Base-by-base conservation (phyloP, 1,140 invertebrate genomes). In the Nasonia giraulti region DNA sequence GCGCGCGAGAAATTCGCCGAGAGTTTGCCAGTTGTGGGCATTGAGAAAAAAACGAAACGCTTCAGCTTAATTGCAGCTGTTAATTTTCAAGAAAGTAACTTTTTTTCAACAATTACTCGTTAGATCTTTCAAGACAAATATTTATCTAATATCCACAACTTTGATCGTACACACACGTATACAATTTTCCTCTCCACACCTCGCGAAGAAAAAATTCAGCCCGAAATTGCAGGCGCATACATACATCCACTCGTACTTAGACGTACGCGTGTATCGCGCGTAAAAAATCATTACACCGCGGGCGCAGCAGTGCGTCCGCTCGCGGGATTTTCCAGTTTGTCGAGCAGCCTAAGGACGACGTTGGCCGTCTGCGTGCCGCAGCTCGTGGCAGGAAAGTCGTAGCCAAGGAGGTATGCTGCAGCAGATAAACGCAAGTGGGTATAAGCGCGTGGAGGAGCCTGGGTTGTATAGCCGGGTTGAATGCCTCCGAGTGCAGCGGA, bases 401-500 rank as follows among this genome's bases (percentile, higher is more conserved):
- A 87, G 17, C 71, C 66, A 69, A 74, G 84, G 84, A 86, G 87
- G 84, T 88, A 76, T 73, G 87, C 88, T 71, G 44, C 44, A 86
- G 40, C 37, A 40, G 10, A 87, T 85, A 85, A 27, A 47, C 37
- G 77, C 84, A 75, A 88, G 27, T 27, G 27, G 27, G 27, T 62
- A n/a, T 62, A 62, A 27, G 27, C 1, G 27, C 27, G 27, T 27
- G 27, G 6, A 20, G 50, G 12, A 17, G 50, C 50, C 84, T 82
- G 87, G 88, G 88, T 87, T 55, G 17, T 17, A 27, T 27, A 62
- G 84, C 84, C 87, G 89, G 87, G 90, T 90, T 91, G 89, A 90
- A 91, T 87, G 89, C 89, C 89, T 82, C 83, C 47, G 87, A 89
- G 89, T 88, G 89, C 89, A 90, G 76, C 88, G 89, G 90, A 90